Conservation (phyloP, 2,888 invertebrate genomes). For the Toxonevra muliebris region DNA sequence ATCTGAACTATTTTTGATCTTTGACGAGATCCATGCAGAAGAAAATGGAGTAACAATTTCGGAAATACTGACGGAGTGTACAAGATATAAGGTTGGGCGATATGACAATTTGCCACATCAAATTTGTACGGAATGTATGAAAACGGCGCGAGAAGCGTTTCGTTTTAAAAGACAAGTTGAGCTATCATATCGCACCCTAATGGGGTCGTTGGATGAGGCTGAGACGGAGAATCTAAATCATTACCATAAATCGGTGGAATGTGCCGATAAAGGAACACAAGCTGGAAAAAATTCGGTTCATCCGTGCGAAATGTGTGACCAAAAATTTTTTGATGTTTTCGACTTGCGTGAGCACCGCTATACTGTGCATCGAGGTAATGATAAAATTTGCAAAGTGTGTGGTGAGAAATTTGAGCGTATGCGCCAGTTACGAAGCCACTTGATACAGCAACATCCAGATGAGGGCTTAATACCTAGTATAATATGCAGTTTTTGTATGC, state of each 20-base stretch:
- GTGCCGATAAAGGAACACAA: constrained; percentile 50
- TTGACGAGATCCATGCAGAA: constrained; percentile 51
- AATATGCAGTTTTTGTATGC: constrained; percentile 64
- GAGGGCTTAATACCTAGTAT: constrained; percentile 21
- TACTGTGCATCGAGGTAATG: constrained; percentile 44
- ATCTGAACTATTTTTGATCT: constrained; percentile 52
- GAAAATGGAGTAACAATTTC: constrained; percentile 50
- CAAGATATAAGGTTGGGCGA: constrained; percentile 62
- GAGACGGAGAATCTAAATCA: constrained; percentile 17
- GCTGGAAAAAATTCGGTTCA: constrained; percentile 55
- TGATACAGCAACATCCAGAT: constrained; percentile 46
- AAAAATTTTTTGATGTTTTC: constrained; percentile 52
- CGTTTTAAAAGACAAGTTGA: constrained; percentile 61
- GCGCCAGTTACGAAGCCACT: constrained; percentile 66
- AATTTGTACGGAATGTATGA: constrained; percentile 59
- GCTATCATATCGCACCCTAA: constrained; percentile 56
- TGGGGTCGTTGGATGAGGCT: constrained; percentile 46
- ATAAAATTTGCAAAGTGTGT: constrained; percentile 63
- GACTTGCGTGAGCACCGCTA: constrained; percentile 53
- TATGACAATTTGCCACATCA: constrained; percentile 62
- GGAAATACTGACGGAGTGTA: constrained; percentile 58
- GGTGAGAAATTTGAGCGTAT: constrained; percentile 63
- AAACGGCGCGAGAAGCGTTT: constrained; percentile 55
- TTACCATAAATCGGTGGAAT: background rate
- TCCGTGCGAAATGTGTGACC: constrained; percentile 60